Evolutionary conservation across 2,797 vertebrate genomes (phyloP).

Genomic region (Artibeus jamaicensis): DNA sequence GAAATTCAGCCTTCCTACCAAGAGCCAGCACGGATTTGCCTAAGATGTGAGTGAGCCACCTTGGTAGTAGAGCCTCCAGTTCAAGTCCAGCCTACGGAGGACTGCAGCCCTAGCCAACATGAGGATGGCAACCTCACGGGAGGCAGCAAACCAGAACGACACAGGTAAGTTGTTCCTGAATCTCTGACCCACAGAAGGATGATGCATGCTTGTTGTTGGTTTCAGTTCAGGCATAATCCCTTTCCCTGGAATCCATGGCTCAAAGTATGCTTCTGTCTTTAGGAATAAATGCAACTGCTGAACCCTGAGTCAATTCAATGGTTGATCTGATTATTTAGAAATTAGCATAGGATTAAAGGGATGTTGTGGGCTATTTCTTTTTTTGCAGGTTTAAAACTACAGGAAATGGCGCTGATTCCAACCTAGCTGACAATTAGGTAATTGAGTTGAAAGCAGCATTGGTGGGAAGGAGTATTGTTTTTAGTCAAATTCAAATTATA

Average conservation of each 20-base stretch:
- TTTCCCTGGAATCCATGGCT: not conserved
- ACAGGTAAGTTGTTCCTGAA: not conserved
- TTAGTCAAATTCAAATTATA: constrained; percentile 64
- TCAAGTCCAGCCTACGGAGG: not conserved
- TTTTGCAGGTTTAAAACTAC: constrained; percentile 40
- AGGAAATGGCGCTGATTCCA: constrained; percentile 35
- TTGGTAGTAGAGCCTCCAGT: not conserved
- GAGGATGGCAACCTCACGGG: not conserved
- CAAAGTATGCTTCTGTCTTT: not conserved
- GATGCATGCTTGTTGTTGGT: not conserved
- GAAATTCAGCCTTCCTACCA: not conserved
- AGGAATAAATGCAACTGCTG: constrained; percentile 14
- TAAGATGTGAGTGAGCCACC: not conserved
- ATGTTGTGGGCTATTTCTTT: not conserved
- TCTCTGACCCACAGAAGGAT: not conserved
- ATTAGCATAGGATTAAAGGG: constrained; percentile 14
- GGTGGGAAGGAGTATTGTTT: constrained; percentile 51
- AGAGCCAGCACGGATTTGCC: not conserved
- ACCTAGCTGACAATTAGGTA: constrained; percentile 38
- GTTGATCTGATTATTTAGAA: constrained; percentile 37
- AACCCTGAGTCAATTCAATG: constrained; percentile 1
- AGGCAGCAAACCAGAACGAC: not conserved
- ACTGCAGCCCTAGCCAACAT: not conserved
- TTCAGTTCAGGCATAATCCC: not conserved
- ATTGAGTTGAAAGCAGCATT: constrained; percentile 43